Conservation (phyloP, 2,113 vertebrate species). For the Lagopus muta region DNA sequence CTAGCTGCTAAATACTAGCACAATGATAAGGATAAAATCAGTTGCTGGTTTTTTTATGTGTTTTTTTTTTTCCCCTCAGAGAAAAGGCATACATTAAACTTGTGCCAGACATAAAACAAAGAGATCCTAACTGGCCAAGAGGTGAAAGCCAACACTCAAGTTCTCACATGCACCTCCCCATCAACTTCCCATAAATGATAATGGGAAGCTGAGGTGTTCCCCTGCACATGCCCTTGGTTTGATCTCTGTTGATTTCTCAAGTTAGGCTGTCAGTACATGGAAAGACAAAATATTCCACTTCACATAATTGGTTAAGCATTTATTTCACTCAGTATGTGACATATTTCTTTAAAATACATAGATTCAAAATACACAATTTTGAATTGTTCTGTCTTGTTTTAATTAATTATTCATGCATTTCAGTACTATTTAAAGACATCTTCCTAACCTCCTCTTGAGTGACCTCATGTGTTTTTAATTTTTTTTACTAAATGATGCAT, state of each 20-base stretch:
- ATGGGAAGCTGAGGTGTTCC: not conserved
- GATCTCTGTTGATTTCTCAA: not conserved
- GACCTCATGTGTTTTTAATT: constrained; percentile 19
- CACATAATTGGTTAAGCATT: not conserved
- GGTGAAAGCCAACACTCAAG: not conserved
- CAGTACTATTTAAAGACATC: not conserved
- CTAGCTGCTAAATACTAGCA: not conserved
- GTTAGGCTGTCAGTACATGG: too few species aligned
- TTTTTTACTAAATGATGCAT: not conserved
- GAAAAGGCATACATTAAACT: not conserved
- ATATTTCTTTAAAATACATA: not conserved
- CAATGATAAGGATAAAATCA: not conserved
- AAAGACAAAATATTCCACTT: not conserved
- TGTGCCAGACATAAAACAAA: constrained; percentile 31
- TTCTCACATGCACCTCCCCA: not conserved
- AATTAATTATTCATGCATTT: constrained; percentile 14
- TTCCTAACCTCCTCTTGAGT: not conserved
- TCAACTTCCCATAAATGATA: not conserved
- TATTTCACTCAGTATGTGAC: accelerated
- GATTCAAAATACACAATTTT: not conserved
- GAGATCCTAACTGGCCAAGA: not conserved
- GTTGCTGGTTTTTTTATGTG: not conserved
- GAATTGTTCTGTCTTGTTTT: not conserved
- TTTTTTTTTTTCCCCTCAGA: not conserved
- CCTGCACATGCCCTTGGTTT: not conserved